Evolutionary conservation across 2,888 invertebrate species (phyloP), one percentile per base, ranked within the genome.

Genomic region (Pasiphila rectangulata): DNA sequence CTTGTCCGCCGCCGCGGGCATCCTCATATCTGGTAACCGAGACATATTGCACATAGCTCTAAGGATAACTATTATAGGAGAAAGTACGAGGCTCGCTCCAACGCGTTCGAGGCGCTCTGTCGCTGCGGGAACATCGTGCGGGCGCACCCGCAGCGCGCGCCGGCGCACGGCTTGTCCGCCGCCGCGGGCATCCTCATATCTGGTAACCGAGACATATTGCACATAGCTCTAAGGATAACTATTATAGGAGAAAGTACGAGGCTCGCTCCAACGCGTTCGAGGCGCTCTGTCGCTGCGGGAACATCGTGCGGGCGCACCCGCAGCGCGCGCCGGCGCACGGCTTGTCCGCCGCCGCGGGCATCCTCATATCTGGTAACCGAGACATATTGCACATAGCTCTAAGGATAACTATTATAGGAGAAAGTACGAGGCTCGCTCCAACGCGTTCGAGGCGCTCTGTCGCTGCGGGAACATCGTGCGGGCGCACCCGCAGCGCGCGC

Each of bases 181-280:
- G 83, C 89, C 44, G 90, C 90, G 3, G 90, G 90, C 10, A 83
- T 90, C 56, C 84, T 90, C 35, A 90, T 90, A 53, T 88, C 90
- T 15, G 90, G 89, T 82, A 54, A 42, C 2, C 21, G 1, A 12
- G n/a, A 21, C 13, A 5, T n/a, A n/a, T n/a, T n/a, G n/a, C n/a
- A n/a, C n/a, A n/a, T n/a, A n/a, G n/a, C n/a, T n/a, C n/a, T n/a
- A n/a, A n/a, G n/a, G n/a, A n/a, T n/a, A n/a, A n/a, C n/a, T n/a
- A n/a, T n/a, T n/a, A n/a, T n/a, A n/a, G n/a, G n/a, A n/a, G n/a
- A n/a, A n/a, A 75, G 30, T 58, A 64, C 2, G 73, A 74, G 20
- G 79, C 75, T 0, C 73, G n/a, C n/a, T n/a, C n/a, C n/a, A n/a
- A n/a, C n/a, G n/a, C n/a, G n/a, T n/a, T n/a, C n/a, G n/a, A n/a